A percentile compares a stretch with the other conserved stretches of the same genome.
These are phyloP conservation scores for Halichondria panicea DNA, from an alignment of 37 sponge, comb jelly and placozoan species.

Conservation along the genomic window DNA sequence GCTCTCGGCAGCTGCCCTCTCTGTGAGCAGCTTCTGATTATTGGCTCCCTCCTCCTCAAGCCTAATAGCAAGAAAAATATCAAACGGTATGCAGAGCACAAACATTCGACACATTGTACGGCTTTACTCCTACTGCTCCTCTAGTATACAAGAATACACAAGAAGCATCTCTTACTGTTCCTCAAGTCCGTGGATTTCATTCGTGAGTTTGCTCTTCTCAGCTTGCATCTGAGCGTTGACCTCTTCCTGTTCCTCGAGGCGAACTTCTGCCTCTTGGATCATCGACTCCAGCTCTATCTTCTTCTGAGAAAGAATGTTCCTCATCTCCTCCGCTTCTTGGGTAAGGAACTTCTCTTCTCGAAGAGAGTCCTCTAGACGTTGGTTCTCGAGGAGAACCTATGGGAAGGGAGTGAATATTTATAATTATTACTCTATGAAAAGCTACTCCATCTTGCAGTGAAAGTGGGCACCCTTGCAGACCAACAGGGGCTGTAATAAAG, in stretches of 20 bases:
- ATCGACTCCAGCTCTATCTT: conserved; percentile 89
- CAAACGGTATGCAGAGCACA: background rate
- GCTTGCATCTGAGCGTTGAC: conserved; percentile 52
- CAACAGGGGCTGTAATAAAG: too few relatives aligned
- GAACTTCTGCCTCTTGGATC: conserved; percentile 75
- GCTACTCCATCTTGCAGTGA: too few relatives aligned
- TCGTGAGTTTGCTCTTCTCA: conserved; percentile 79
- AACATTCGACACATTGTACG: background rate
- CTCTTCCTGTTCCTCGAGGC: conserved; percentile 89
- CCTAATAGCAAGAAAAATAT: conserved; percentile 21
- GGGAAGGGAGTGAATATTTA: background rate
- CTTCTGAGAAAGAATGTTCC: conserved; percentile 78
- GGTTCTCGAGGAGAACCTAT: conserved; percentile 49
- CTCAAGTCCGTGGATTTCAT: conserved; percentile 67
- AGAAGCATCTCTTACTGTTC: conserved; percentile 70
- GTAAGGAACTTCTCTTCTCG: conserved; percentile 87
- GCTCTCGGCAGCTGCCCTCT: conserved; percentile 62
- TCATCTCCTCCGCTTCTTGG: conserved; percentile 94
- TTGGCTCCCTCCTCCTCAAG: conserved; percentile 80
- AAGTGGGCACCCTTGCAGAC: too few relatives aligned
- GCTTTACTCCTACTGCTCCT: background rate
- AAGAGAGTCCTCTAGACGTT: conserved; percentile 83
- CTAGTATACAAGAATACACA: too few relatives aligned
- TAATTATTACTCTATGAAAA: too few relatives aligned
- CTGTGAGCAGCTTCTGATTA: conserved; percentile 72